A percentile compares a stretch with the other conserved stretches of the same genome.
These are phyloP conservation scores for Camponotus fellah DNA, from an alignment of 2,888 invertebrate genomes.

Conservation along the genomic window DNA sequence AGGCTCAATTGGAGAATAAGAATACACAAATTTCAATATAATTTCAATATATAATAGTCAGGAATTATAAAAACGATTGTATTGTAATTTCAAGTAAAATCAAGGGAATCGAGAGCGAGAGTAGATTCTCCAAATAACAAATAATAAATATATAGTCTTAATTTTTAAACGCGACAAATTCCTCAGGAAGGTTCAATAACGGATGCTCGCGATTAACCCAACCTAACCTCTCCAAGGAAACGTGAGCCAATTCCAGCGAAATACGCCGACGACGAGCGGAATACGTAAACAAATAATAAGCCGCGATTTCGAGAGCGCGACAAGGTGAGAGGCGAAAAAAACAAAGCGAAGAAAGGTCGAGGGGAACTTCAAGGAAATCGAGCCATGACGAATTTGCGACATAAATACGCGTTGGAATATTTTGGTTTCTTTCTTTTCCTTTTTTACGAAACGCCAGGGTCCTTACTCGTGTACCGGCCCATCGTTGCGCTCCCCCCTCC, in stretches of 20 bases:
- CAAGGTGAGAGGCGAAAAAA: conserved; percentile 20
- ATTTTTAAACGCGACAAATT: neutral
- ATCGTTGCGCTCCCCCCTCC: too few relatives aligned
- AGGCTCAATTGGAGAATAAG: too few relatives aligned
- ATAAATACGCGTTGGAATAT: neutral
- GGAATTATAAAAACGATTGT: too few relatives aligned
- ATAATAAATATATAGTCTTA: neutral
- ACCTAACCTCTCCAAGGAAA: neutral
- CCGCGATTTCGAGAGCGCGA: conserved; percentile 24
- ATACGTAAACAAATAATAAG: neutral
- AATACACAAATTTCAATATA: neutral
- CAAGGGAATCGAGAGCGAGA: too few relatives aligned
- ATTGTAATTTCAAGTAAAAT: too few relatives aligned
- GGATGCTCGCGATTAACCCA: neutral
- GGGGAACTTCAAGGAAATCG: conserved; percentile 37
- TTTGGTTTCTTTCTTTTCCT: neutral
- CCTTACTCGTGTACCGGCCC: neutral
- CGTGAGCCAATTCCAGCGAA: neutral
- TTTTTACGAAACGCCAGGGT: too few relatives aligned
- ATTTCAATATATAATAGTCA: too few relatives aligned
- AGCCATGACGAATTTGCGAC: neutral
- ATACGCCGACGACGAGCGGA: neutral
- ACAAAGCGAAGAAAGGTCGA: conserved; percentile 36
- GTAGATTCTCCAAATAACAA: too few relatives aligned
- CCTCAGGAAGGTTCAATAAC: neutral